Base-by-base conservation (phyloP, 1,140 invertebrate species). In the Drosophila lacteicornis region DNA sequence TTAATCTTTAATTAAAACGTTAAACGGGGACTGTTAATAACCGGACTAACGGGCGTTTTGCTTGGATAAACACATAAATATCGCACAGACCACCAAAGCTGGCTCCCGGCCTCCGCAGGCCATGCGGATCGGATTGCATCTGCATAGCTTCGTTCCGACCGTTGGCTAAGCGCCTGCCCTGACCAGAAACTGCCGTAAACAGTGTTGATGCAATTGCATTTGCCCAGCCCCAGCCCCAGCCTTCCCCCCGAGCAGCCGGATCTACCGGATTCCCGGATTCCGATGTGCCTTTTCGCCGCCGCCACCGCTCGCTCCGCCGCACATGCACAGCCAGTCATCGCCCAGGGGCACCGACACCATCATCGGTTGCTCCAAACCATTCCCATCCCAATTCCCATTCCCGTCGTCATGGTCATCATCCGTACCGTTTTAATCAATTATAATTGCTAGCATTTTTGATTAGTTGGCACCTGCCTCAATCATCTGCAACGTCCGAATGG, bases 391-490 rank as follows among this genome's bases (percentile, higher is more conserved):
- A 22, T 45, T 15, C 9, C 38, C 63, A 25, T 11, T 12, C 27
- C 27, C 66, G 59, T 43, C 19, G n/a, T n/a, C 63, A 33, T 63
- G 42, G 53, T 36, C 65, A 69, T 61, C 71, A 74, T 69, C 66
- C 59, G 79, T 74, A 69, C 78, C 80, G 75, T 83, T 86, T 86
- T 86, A 86, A 86, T 86, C 84, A 86, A 86, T 86, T 86, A 86
- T 86, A 86, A 86, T 86, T 86, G 80, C 83, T 83, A 74, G 76
- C 63, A 86, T 86, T 86, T 86, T 86, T 88, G 84, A 86, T 86
- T 86, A 86, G 83, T 86, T 88, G 80, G 76, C 83, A 86, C 83
- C 84, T 83, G 79, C 63, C 75, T 61, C 56, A 77, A 67, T 68
- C 56, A 77, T 74, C 70, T 38, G 68, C 70, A 74, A 60, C 55